Percentiles rank a stretch among this genome's conserved stretches.
Conservation (phyloP, 2,797 vertebrate species). For the Graptemys geographica region DNA sequence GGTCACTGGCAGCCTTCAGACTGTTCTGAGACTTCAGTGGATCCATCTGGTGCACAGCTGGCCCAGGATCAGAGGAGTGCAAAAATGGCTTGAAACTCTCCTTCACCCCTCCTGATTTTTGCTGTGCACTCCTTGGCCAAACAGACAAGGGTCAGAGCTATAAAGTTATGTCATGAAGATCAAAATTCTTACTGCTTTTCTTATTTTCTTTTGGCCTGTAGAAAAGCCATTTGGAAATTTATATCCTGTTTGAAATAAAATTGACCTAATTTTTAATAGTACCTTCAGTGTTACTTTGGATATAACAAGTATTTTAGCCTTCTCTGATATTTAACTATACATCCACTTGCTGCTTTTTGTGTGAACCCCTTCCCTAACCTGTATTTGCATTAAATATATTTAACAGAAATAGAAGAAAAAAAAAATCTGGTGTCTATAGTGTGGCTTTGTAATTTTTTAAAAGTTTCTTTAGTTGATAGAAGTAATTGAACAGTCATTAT, state of each 20-base stretch:
- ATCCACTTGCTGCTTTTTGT: constrained; percentile 1
- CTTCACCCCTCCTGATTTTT: neutral
- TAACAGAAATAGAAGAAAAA: constrained; percentile 45
- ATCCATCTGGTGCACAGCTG: neutral
- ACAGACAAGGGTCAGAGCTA: neutral
- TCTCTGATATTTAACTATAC: constrained; percentile 22
- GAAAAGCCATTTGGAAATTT: constrained; percentile 54
- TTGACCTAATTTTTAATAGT: constrained; percentile 64
- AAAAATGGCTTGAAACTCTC: constrained; percentile 25
- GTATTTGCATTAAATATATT: constrained; percentile 22
- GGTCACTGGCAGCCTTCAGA: neutral
- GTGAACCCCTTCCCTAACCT: neutral
- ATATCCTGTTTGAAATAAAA: constrained; percentile 63
- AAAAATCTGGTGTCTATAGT: constrained; percentile 22
- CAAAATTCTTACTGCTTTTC: constrained; percentile 50
- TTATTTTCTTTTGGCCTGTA: constrained; percentile 49
- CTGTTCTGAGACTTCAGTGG: neutral
- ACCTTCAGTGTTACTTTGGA: constrained; percentile 59
- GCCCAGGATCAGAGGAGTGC: neutral
- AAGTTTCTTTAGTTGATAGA: neutral
- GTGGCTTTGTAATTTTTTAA: neutral
- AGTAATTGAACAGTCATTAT: neutral
- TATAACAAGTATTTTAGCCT: neutral
- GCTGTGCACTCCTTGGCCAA: neutral
- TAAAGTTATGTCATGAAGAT: constrained; percentile 15